Base-by-base conservation (phyloP, 2,113 vertebrate species). In the Miniopterus natalensis region DNA sequence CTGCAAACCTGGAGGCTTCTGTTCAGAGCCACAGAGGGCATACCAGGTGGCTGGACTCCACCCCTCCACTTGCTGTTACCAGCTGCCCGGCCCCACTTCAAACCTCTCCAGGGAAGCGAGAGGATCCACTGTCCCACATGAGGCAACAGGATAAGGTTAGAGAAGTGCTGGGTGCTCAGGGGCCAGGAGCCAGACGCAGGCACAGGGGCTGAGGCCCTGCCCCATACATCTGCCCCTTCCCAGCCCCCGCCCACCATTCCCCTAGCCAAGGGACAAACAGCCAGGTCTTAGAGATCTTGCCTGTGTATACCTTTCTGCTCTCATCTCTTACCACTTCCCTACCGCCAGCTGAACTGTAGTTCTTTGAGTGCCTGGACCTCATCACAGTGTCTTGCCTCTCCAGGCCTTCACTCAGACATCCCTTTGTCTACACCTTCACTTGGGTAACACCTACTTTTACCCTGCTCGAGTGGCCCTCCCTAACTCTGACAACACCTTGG, bases 131-230 rank as follows among this genome's bases (percentile, higher is more conserved):
- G 36, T 9, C 21, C 40, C 6, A 2, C 20, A 53, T 49, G 25
- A n/a, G 21, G 10, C 29, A 45, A 1, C 3, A 57, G 17, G 12
- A 77, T 5, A 23, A 59, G 31, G 23, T 11, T 18, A 51, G 10
- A 74, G 10, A n/a, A n/a, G 0, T 0, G 1, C 18, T 13, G n/a
- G 2, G 25, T 61, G 11, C 17, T 55, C 31, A 25, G 23, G 23
- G 6, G 2, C 5, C 59, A 51, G 9, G 27, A 65, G 36, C 0
- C 2, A 70, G 49, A 74, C 0, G 25, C 81, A 47, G 6, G 8
- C 40, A 21, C 1, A 31, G 9, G 53, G 31, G 1, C 27, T 14
- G 3, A 36, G 66, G 53, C 8, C 29, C 61, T n/a, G 17, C 2
- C 36, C 8, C 31, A 6, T 0, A 11, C 6, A 1, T 14, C n/a